Evolutionary conservation across 92 coral and sea anemone genomes (phyloP).

Genomic region (Porites evermanni): DNA sequence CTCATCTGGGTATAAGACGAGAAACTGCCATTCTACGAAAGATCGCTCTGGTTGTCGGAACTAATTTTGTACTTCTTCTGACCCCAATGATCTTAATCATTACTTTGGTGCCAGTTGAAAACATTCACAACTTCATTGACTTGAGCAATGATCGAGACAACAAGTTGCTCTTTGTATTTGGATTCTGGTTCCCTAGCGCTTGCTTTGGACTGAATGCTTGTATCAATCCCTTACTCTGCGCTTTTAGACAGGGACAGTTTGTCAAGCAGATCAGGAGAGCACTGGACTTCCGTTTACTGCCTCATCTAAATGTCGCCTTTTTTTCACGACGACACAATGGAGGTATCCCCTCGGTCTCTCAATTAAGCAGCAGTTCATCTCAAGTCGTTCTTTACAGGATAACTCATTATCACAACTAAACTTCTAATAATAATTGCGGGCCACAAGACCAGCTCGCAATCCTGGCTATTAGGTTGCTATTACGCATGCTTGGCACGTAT

Average conservation of each 20-base stretch:
- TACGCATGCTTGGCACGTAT: no score
- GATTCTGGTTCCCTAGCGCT: constrained; percentile 45
- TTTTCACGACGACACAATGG: background rate
- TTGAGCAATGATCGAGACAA: constrained; percentile 8
- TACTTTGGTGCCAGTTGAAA: constrained; percentile 6
- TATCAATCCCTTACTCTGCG: constrained; percentile 43
- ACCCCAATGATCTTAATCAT: constrained; percentile 38
- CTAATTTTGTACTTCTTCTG: constrained; percentile 28
- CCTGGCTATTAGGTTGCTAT: no score
- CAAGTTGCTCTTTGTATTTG: constrained; percentile 29
- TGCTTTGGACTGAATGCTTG: constrained; percentile 37
- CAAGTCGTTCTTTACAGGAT: constrained; percentile 37
- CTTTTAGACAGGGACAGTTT: constrained; percentile 39
- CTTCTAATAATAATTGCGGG: no score
- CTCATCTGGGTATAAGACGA: constrained; percentile 28
- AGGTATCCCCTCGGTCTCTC: background rate
- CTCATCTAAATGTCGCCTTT: background rate
- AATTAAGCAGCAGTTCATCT: background rate
- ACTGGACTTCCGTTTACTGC: background rate
- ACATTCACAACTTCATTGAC: constrained; percentile 8
- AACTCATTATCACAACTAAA: constrained; percentile 1
- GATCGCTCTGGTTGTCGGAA: constrained; percentile 31
- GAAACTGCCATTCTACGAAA: constrained; percentile 34
- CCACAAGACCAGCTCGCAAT: no score
- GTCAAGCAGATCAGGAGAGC: constrained; percentile 12